These are phyloP conservation scores for Hypolimnas misippus DNA, from an alignment of 2,888 invertebrate species.

Conservation along the genomic window DNA sequence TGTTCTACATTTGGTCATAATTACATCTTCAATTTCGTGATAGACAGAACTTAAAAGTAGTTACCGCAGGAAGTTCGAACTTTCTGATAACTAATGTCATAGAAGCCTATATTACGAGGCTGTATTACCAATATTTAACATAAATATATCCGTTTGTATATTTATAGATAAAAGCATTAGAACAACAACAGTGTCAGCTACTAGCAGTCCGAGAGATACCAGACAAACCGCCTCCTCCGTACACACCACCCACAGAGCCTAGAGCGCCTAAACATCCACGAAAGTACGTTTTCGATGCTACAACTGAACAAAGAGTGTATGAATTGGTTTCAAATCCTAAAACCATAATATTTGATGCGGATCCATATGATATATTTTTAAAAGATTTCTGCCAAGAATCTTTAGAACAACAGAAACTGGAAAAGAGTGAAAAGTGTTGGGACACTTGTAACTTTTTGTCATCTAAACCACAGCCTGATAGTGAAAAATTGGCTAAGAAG, in stretches of 20 bases:
- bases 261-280: constrained; percentile 52
- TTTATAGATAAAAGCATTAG: constrained; percentile 73
- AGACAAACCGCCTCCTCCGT: constrained; percentile 78
- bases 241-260: constrained; percentile 67
- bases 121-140: too few species aligned
- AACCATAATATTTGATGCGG: constrained; percentile 39
- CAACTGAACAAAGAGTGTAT: constrained; percentile 54
- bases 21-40: too few species aligned
- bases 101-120: too few species aligned
- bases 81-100: too few species aligned
- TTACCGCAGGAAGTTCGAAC: too few species aligned
- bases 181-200: constrained; percentile 71
- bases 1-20: too few species aligned
- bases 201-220: constrained; percentile 77
- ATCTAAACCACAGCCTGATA: constrained; percentile 53
- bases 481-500: constrained; percentile 51
- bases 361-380: constrained; percentile 63
- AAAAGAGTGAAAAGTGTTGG: constrained; percentile 68
- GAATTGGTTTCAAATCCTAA: constrained; percentile 43
- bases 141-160: too few species aligned
- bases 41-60: too few species aligned
- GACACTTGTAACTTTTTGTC: constrained; percentile 68
- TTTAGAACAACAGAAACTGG: constrained; percentile 51
- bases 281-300: constrained; percentile 56
- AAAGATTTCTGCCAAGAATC: constrained; percentile 68